Percentiles rank a stretch among this genome's conserved stretches.
Evolutionary conservation across 2,888 invertebrate species (phyloP).

Genomic region (Agrotis ipsilon): DNA sequence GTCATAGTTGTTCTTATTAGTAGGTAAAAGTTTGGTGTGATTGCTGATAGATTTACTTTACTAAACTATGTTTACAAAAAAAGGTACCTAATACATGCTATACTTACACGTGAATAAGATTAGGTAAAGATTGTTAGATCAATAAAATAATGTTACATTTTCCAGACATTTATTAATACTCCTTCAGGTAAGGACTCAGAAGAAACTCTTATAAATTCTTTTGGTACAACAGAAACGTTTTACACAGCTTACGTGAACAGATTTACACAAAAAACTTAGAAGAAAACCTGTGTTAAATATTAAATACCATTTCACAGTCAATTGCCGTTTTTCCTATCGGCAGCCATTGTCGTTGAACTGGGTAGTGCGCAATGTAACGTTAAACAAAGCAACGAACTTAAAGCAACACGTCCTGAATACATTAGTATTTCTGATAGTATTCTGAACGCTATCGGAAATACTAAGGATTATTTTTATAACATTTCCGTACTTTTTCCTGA

Average conservation of each 20-base stretch:
- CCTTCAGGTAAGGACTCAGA: neutral
- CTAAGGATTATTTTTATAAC: slow-evolving; percentile 11
- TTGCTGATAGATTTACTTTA: neutral
- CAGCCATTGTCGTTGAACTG: slow-evolving; percentile 41
- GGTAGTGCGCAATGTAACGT: slow-evolving; percentile 23
- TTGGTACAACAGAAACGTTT: neutral
- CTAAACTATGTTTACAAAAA: neutral
- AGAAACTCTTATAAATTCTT: neutral
- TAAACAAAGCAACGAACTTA: slow-evolving; percentile 39
- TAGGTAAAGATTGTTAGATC: neutral
- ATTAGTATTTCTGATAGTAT: slow-evolving; percentile 27
- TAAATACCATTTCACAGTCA: slow-evolving; percentile 41
- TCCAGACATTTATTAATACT: neutral
- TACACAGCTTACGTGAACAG: neutral
- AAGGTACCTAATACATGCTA: neutral
- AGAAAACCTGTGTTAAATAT: slow-evolving; percentile 28
- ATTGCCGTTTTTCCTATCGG: slow-evolving; percentile 33
- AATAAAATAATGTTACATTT: neutral
- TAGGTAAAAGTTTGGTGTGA: slow-evolving; percentile 1
- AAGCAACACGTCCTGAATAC: slow-evolving; percentile 50
- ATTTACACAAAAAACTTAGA: slow-evolving; percentile 19
- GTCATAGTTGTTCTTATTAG: slow-evolving; percentile 22
- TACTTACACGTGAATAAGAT: neutral
- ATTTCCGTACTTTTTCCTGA: slow-evolving; percentile 4
- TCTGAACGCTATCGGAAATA: slow-evolving; percentile 14